phyloP scores from a whole-genome alignment of 2,888 invertebrate species.

The Rotaria socialis region DNA sequence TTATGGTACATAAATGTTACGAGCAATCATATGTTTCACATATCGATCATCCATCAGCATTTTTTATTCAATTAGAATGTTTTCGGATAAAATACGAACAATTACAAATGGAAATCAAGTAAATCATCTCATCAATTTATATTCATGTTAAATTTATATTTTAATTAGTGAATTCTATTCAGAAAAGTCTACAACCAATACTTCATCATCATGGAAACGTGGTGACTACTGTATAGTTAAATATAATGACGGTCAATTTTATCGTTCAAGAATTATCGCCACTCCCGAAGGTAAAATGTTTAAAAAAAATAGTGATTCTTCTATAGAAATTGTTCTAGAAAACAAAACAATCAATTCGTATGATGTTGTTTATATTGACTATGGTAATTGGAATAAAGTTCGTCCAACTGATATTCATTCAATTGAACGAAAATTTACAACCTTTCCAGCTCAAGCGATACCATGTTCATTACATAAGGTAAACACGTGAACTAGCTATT shows the following conservation, averaged over 20 bases:
- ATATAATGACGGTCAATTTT: not conserved
- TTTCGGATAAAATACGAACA: not conserved
- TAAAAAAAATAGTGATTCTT: not conserved
- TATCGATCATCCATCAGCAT: slow-evolving; percentile 12
- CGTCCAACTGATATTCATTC: not conserved
- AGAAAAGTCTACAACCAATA: no score
- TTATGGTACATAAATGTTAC: not conserved
- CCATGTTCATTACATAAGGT: not conserved
- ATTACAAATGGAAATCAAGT: not conserved
- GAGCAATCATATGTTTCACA: slow-evolving; percentile 5
- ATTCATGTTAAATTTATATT: not conserved
- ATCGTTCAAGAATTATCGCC: slow-evolving; percentile 3
- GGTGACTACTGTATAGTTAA: slow-evolving; percentile 12
- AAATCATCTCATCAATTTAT: not conserved
- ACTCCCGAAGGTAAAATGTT: not conserved
- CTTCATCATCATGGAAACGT: not conserved
- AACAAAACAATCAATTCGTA: not conserved
- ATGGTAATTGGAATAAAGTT: not conserved
- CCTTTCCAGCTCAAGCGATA: not conserved
- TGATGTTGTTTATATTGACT: not conserved
- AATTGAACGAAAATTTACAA: not conserved
- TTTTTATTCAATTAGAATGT: not conserved
- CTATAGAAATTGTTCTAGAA: not conserved
- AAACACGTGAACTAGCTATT: not conserved
- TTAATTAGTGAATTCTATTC: not conserved